Conservation (phyloP, 2,888 invertebrate genomes). For the Acheta domesticus region DNA sequence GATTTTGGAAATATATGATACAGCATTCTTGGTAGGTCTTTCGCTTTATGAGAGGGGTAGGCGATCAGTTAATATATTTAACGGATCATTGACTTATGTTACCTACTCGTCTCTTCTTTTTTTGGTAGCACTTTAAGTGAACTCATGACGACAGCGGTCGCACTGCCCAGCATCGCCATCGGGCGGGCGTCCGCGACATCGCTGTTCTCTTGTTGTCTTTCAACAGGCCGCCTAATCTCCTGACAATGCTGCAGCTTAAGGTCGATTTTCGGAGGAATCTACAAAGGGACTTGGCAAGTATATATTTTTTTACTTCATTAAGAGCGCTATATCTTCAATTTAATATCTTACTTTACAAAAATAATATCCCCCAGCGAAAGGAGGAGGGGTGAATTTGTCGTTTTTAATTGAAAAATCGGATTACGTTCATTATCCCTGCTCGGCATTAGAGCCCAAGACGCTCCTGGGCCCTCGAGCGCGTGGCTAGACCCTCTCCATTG, state of each 20-base stretch:
- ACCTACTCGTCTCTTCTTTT: no score
- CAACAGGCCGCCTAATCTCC: slow-evolving; percentile 18
- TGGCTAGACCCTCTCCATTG: background rate
- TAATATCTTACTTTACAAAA: slow-evolving; percentile 26
- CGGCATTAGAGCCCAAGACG: background rate
- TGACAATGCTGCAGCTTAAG: slow-evolving; percentile 9
- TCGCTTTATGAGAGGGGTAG: no score
- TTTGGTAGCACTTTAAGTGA: no score
- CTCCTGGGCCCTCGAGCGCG: background rate
- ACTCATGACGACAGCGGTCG: no score
- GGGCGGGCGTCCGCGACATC: no score
- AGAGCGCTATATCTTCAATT: slow-evolving; percentile 28
- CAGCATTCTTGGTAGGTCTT: no score
- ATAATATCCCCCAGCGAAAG: background rate
- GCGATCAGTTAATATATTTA: no score
- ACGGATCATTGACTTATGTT: no score
- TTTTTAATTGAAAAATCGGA: slow-evolving; percentile 55
- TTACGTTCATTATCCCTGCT: slow-evolving; percentile 49
- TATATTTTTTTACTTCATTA: slow-evolving; percentile 30
- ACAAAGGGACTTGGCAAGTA: slow-evolving; percentile 18
- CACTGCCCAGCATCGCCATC: no score
- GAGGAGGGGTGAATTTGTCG: slow-evolving; percentile 35
- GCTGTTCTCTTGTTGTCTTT: background rate
- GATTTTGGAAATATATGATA: no score
- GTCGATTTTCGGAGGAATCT: background rate